phyloP scores from a whole-genome alignment of 2,797 vertebrate genomes.

The Enteromius argenteus region DNA sequence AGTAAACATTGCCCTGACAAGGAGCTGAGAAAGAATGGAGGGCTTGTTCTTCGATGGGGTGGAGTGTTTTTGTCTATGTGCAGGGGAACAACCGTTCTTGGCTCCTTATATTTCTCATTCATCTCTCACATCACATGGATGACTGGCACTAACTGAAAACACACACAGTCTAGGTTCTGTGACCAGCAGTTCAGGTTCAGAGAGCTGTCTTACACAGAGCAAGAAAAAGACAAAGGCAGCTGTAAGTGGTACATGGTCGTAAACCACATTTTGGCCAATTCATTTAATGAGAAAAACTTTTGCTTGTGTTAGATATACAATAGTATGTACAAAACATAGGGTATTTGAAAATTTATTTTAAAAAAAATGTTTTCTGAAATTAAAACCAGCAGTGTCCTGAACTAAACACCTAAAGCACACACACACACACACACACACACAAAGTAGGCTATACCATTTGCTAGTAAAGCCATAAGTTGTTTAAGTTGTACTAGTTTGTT shows the following conservation, averaged over 20 bases:
- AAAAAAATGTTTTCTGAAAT: background rate
- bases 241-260: background rate
- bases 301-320: background rate
- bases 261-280: background rate
- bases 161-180: conserved; percentile 29
- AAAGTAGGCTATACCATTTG: background rate
- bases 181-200: conserved; percentile 33
- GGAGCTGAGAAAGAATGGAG: background rate
- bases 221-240: conserved; percentile 16
- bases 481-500: background rate
- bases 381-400: background rate
- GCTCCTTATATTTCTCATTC: conserved; percentile 36
- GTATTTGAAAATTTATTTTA: background rate
- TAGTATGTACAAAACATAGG: background rate
- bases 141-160: conserved; percentile 41
- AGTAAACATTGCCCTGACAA: conserved; percentile 2
- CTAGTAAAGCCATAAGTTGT: background rate
- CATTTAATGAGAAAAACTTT: background rate
- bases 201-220: conserved; percentile 11
- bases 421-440: background rate
- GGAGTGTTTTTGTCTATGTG: conserved; percentile 24
- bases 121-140: conserved; percentile 40
- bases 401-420: background rate
- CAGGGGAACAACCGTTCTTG: conserved; percentile 5
- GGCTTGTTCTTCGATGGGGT: conserved; percentile 32